phyloP scores from a whole-genome alignment of 2,113 vertebrate genomes.

The Ciconia stormi region DNA sequence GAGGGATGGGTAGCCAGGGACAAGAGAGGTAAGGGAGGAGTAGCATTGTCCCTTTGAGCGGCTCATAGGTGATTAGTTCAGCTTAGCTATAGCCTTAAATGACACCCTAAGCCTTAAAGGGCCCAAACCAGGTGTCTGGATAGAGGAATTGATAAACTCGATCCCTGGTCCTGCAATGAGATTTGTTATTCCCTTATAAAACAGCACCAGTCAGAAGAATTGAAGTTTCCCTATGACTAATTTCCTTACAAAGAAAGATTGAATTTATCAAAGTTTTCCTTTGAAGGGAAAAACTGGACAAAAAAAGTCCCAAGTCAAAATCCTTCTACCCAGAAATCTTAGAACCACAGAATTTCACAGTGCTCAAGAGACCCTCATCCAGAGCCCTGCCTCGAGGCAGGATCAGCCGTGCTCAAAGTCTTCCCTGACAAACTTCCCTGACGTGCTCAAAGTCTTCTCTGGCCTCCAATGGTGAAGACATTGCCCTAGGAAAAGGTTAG shows the following conservation, averaged over 20 bases:
- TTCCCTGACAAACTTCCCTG: background rate
- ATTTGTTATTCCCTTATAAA: background rate
- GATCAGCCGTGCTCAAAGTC: background rate
- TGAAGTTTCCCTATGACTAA: background rate
- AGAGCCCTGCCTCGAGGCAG: background rate
- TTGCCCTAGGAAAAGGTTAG: background rate
- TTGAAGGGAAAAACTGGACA: background rate
- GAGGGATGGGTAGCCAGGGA: background rate
- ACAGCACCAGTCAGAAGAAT: background rate
- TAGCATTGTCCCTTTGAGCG: background rate
- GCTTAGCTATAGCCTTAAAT: background rate
- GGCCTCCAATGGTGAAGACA: background rate
- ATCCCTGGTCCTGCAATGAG: background rate
- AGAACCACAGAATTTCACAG: rapidly evolving
- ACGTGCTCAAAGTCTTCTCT: background rate
- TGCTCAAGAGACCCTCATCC: rapidly evolving
- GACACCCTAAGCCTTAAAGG: background rate
- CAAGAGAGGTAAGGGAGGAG: background rate
- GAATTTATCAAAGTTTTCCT: background rate
- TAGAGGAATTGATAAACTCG: background rate
- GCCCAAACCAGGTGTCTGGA: background rate
- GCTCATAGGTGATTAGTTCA: background rate
- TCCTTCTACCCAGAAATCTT: background rate
- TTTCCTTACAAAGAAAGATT: background rate
- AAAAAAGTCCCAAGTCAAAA: background rate